Evolutionary conservation across 2,797 vertebrate species (phyloP).

Genomic region (Coregonus ussuriensis): DNA sequence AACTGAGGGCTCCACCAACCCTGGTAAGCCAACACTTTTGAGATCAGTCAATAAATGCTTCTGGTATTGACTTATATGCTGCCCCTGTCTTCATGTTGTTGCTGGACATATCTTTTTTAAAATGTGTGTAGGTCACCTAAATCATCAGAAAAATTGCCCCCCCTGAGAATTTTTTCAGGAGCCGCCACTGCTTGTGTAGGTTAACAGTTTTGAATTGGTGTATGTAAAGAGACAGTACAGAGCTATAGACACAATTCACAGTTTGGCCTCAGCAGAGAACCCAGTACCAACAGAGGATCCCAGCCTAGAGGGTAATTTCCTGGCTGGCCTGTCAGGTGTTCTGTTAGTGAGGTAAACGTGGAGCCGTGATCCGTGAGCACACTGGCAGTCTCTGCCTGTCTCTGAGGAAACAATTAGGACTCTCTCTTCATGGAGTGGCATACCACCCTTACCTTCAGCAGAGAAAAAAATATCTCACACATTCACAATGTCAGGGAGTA

Average conservation of each 20-base stretch:
- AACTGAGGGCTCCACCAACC: too few species aligned
- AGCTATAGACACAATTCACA: not conserved
- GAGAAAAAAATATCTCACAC: constrained; percentile 11
- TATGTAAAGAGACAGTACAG: not conserved
- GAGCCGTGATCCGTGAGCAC: constrained; percentile 41
- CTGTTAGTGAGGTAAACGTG: constrained; percentile 54
- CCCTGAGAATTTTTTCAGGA: too few species aligned
- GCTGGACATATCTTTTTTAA: too few species aligned
- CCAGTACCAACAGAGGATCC: not conserved
- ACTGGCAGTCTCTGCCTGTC: constrained; percentile 45
- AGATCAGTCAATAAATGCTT: too few species aligned
- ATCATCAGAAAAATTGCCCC: too few species aligned
- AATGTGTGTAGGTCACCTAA: too few species aligned
- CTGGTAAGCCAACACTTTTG: too few species aligned
- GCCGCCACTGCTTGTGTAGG: not conserved
- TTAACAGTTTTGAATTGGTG: not conserved
- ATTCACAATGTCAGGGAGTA: not conserved
- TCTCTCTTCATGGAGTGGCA: constrained; percentile 36
- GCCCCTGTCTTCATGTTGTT: too few species aligned
- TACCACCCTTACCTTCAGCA: constrained; percentile 27
- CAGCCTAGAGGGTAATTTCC: constrained; percentile 16
- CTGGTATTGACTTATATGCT: too few species aligned
- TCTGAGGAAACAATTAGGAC: constrained; percentile 69
- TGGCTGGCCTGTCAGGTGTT: constrained; percentile 37
- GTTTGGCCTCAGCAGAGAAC: not conserved